Percentiles rank a stretch among this genome's conserved stretches.
Conservation (phyloP, 2,113 vertebrate genomes). For the Larimichthys polyactis region DNA sequence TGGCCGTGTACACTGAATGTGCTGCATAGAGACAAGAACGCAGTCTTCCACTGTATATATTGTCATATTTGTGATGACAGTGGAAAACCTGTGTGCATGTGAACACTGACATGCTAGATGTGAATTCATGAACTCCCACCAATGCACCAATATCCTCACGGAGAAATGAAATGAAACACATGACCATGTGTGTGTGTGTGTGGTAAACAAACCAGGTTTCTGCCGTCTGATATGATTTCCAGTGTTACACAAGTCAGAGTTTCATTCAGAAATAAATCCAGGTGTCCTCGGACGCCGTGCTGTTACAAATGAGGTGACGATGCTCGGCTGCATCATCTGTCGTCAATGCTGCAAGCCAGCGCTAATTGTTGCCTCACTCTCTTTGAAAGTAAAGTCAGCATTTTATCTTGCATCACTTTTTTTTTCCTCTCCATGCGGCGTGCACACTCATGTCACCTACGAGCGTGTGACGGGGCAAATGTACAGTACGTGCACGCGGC, state of each 20-base stretch:
- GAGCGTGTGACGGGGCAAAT: background rate
- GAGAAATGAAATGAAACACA: slow-evolving; percentile 11
- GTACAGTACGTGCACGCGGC: slow-evolving; percentile 13
- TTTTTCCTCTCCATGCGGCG: background rate
- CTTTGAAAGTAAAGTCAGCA: slow-evolving; percentile 68
- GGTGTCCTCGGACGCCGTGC: background rate
- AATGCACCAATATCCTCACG: background rate
- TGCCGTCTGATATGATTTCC: background rate
- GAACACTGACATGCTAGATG: background rate
- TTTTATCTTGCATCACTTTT: slow-evolving; percentile 56
- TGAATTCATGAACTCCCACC: slow-evolving; percentile 4
- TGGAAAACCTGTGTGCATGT: background rate
- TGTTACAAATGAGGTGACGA: background rate
- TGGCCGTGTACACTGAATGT: too few species aligned
- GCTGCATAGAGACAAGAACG: too few species aligned
- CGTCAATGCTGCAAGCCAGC: slow-evolving; percentile 23
- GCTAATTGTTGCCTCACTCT: slow-evolving; percentile 63
- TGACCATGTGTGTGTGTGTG: too few species aligned
- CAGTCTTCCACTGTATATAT: too few species aligned
- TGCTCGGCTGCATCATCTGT: slow-evolving; percentile 27
- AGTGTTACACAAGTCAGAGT: background rate
- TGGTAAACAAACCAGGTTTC: background rate
- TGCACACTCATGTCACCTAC: background rate
- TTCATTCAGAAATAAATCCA: background rate
- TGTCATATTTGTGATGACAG: background rate